These are phyloP conservation scores for Mythimna vitellina DNA, from an alignment of 2,888 invertebrate genomes.

Conservation along the genomic window DNA sequence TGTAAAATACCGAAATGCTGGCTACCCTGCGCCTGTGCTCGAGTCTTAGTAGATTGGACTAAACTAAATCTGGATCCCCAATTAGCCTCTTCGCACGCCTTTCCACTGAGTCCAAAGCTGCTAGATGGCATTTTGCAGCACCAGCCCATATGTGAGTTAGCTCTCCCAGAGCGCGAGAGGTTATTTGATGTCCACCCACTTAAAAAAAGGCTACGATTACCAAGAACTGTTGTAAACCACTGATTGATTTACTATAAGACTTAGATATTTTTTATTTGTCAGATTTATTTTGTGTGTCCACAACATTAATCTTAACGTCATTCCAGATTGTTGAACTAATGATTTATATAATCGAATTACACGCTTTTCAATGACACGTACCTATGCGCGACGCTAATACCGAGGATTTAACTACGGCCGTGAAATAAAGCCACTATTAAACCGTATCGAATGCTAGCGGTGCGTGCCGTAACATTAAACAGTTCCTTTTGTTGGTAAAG, in stretches of 20 bases:
- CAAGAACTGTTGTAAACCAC: constrained; percentile 41
- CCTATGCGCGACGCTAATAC: constrained; percentile 67
- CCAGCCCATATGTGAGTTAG: too few relatives aligned
- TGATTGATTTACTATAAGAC: constrained; percentile 58
- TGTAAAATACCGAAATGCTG: too few relatives aligned
- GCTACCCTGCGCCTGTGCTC: too few relatives aligned
- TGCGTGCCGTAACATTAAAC: constrained; percentile 88
- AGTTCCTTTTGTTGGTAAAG: constrained; percentile 86
- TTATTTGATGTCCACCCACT: too few relatives aligned
- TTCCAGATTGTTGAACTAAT: constrained; percentile 56
- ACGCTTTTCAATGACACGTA: constrained; percentile 66
- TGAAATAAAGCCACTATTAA: constrained; percentile 71
- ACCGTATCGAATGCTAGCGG: constrained; percentile 77
- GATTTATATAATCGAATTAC: constrained; percentile 67
- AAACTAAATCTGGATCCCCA: too few relatives aligned
- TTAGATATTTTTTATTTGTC: constrained; percentile 37
- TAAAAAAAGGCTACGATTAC: constrained; percentile 38
- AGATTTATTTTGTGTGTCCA: constrained; percentile 57
- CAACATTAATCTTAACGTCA: constrained; percentile 61
- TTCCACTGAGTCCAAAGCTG: too few relatives aligned
- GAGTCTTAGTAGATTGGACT: too few relatives aligned
- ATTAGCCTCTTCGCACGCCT: too few relatives aligned
- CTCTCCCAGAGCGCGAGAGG: too few relatives aligned
- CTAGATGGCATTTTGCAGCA: too few relatives aligned
- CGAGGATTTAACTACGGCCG: constrained; percentile 70